Base-by-base conservation (phyloP, 2,888 invertebrate genomes). In the Timema podura region DNA sequence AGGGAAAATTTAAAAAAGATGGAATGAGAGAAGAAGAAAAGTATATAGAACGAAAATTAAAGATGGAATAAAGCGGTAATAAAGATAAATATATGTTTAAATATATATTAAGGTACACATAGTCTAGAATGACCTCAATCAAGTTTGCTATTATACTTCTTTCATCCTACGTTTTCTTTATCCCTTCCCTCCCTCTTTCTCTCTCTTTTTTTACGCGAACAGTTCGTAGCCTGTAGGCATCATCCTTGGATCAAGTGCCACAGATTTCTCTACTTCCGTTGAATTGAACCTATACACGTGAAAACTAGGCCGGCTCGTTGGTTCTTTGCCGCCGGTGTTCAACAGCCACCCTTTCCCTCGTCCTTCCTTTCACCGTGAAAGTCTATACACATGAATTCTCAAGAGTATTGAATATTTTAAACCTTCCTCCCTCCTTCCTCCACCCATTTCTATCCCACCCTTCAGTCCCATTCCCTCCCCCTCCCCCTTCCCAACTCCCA, bases 331-430 rank as follows among this genome's bases (percentile, higher is more conserved):
- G 15, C 44, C 44, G 61, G 61, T 61, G 16, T 61, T 61, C 61
- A 3, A 5, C 30, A 15, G 3, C 5, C 30, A 30, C 61, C 30
- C 61, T 6, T 5, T 6, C 54, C n/a, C 54, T 11, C 16, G n/a
- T 10, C 54, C 54, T 30, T 61, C 30, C 61, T 61, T 61, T 61
- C 61, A 61, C 61, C 61, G 61, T 5, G 61, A 30, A 30, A 16
- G 61, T 61, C 61, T 61, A 61, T 61, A 61, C 61, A 61, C 61
- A 16, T 30, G 61, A 61, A 61, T 61, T 67, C 69, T 69, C 64
- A 9, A 8, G 68, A 64, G 69, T 71, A 67, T 67, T 71, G 71
- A 69, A 69, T 69, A 71, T 71, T 71, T 69, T 71, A 69, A 67
- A 67, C 49, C 57, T 48, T 68, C 1, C 61, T 30, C 30, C 61